Base-by-base conservation (phyloP, 2,797 vertebrate species). In the Enteromius argenteus region DNA sequence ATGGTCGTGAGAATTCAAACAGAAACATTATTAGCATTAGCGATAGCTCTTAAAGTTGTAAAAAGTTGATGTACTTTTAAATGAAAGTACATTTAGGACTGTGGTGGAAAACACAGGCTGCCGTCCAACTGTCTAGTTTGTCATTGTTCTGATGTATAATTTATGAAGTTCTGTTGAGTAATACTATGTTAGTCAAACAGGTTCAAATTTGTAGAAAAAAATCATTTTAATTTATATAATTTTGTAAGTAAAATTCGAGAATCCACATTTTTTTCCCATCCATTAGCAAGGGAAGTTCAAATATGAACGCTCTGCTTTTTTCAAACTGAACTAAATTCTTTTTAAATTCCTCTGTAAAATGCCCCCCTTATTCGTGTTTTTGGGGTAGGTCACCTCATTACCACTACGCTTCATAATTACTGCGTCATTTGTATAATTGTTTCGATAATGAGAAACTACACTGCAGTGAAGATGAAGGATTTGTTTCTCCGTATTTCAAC, bases 1-100 rank as follows among this genome's bases (percentile, higher is more conserved):
- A 81, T 67, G 79, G 73, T 53, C 11, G 13, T 62, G 80, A 88
- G 64, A 79, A 79, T 74, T 81, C 15, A 21, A 81, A 69, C 8
- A 32, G 67, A 80, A 73, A 51, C 21, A 68, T 69, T 81, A 84
- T 75, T 69, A 66, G 67, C 27, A 42, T 62, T 71, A 42, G 78
- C 30, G 8, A 66, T 35, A 81, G 37, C 37, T 81, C 66, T 6
- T 58, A 64, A 35, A 76, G 30, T 62, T 23, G 37, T 17, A 13
- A 46, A 44, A 84, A 60, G 74, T 49, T 56, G 2, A 68, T 69
- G 35, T 56, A 13, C 73, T 58, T n/a, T 1, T 71, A 21, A n/a
- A 81, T 60, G 3, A 81, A 35, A 66, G 71, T 39, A 46, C 30
- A 62, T 37, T 81, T 19, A 64, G 30, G 13, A 81, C 39, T 81